Conservation (phyloP, 2,113 vertebrate species). For the Zosterops japonicus region DNA sequence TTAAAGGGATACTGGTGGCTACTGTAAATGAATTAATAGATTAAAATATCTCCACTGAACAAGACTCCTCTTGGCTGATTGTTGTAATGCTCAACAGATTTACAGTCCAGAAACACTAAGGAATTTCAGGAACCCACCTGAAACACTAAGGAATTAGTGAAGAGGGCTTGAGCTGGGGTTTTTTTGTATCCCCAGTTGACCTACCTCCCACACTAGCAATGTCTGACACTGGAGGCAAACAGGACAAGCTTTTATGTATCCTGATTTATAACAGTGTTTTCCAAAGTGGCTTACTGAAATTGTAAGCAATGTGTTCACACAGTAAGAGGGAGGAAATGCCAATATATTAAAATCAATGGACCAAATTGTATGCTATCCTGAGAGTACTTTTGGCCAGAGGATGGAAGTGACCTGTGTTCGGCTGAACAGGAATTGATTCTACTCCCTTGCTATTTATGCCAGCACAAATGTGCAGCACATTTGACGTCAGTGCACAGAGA, state of each 20-base stretch:
- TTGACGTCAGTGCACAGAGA: constrained; percentile 41
- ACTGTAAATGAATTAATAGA: not conserved
- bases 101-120: not conserved
- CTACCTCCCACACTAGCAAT: not conserved
- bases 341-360: constrained; percentile 48
- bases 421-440: constrained; percentile 30
- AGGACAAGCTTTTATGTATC: constrained; percentile 16
- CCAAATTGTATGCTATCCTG: not conserved
- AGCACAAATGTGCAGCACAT: not conserved
- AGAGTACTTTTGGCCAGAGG: constrained; percentile 42
- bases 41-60: not conserved
- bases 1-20: not conserved
- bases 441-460: not conserved
- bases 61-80: not conserved
- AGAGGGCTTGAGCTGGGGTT: not conserved
- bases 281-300: constrained; percentile 1
- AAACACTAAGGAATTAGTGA: not conserved
- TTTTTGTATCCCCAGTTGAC: not conserved
- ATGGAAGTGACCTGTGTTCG: constrained; percentile 28
- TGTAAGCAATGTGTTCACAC: constrained; percentile 3
- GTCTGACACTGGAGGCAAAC: not conserved
- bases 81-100: not conserved
- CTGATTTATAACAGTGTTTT: constrained; percentile 8
- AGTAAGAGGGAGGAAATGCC: constrained; percentile 19
- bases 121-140: not conserved